Base-by-base conservation (phyloP, 2,888 invertebrate genomes). In the Drosophila tripunctata region DNA sequence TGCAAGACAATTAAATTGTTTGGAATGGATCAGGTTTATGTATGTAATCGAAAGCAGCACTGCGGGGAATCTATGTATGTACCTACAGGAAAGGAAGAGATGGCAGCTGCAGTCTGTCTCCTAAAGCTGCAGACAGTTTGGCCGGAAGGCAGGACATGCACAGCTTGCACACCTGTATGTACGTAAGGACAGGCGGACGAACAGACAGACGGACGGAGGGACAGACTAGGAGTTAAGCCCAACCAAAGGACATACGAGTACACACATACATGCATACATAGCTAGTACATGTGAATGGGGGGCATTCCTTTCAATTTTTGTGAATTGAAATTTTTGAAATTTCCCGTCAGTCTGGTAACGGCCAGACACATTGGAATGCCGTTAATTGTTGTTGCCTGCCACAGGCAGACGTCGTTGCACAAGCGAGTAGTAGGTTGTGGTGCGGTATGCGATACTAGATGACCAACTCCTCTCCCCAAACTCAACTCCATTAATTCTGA, bases 281-380 rank as follows among this genome's bases (percentile, higher is more conserved):
- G 17, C 15, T 36, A 48, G 55, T 50, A 45, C 52, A 65, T 70
- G 65, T 58, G 75, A 51, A 75, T 48, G 70, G 43, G n/a, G 72
- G 72, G 62, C 67, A 81, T 87, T 87, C 87, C 78, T 78, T 48
- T 69, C 64, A 75, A 87, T 87, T 80, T 87, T 85, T 83, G 82
- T 70, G 87, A 82, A 87, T 78, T 85, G 86, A 85, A 78, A 83
- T 83, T 83, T 83, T 83, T 85, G 85, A 87, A 87, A 83, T 83
- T 83, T 87, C 69, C 83, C 85, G 82, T 85, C 87, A 82, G 82
- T 81, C 78, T 77, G 87, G 65, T 44, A 70, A 62, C 68, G 68
- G 64, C 67, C 69, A 83, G 85, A 83, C 85, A 78, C 82, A 67
- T 81, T 55, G 82, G 82, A 85, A 83, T 83, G 82, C 65, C 73